phyloP scores from a whole-genome alignment of 53 echinoderm and acorn worm genomes.

The Temnopleurus reevesii region DNA sequence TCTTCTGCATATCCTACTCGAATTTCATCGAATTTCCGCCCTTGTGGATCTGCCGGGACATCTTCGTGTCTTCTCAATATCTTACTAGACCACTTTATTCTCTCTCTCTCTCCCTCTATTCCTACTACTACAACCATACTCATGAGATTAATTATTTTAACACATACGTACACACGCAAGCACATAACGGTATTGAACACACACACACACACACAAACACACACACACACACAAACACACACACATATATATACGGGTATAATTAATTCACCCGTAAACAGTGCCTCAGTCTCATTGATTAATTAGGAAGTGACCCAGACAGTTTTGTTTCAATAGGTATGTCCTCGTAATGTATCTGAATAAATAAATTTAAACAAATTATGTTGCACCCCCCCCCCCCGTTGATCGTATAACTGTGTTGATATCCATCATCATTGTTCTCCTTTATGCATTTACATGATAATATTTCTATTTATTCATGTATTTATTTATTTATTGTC shows the following conservation, averaged over 20 bases:
- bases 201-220: background rate
- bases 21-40: conserved; percentile 56
- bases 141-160: no score
- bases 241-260: no score
- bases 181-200: background rate
- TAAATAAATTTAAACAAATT: no score
- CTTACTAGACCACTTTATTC: background rate
- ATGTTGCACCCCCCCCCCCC: no score
- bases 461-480: no score
- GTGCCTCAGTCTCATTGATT: background rate
- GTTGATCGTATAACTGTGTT: no score
- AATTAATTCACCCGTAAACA: no score
- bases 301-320: conserved; percentile 18
- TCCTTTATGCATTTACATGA: no score
- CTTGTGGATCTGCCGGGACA: conserved; percentile 45
- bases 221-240: background rate
- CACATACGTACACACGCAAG: background rate
- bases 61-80: conserved; percentile 9
- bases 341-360: no score
- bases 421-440: no score
- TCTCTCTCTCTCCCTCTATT: background rate
- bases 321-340: conserved; percentile 11
- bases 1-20: conserved; percentile 58
- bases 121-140: no score
- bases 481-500: no score